Conservation (phyloP, 2,797 vertebrate species). For the Pampus argenteus region DNA sequence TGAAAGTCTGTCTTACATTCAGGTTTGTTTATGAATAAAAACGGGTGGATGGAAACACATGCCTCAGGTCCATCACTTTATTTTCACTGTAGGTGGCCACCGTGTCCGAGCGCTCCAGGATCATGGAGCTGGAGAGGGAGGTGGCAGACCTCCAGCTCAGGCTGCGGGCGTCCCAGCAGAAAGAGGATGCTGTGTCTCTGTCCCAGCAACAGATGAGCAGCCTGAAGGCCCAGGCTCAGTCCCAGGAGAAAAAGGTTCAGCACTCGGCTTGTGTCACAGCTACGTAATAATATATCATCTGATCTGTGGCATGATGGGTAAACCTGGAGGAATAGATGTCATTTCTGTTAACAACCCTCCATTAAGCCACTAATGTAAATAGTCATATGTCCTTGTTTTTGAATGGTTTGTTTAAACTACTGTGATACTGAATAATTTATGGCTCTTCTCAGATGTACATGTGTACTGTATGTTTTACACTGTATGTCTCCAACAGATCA, state of each 20-base stretch:
- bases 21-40: too few relatives aligned
- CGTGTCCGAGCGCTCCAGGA: constrained; percentile 96
- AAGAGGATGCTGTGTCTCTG: constrained; percentile 83
- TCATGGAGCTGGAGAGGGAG: constrained; percentile 98
- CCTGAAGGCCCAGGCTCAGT: constrained; percentile 87
- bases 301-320: not conserved
- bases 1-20: too few relatives aligned
- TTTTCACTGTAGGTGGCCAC: constrained; percentile 95
- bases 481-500: constrained; percentile 83
- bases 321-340: constrained; percentile 35
- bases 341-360: not conserved
- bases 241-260: constrained; percentile 85
- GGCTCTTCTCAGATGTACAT: constrained; percentile 75
- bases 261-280: not conserved
- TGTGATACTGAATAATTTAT: constrained; percentile 28
- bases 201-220: constrained; percentile 89
- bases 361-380: constrained; percentile 55
- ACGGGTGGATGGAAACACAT: too few relatives aligned
- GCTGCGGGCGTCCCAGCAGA: constrained; percentile 87
- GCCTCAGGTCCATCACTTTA: too few relatives aligned
- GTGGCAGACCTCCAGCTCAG: constrained; percentile 90
- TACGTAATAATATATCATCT: not conserved
- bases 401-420: constrained; percentile 30
- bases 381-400: constrained; percentile 52
- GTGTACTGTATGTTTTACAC: constrained; percentile 60